phyloP scores from a whole-genome alignment of 2,797 vertebrate species.

The Mormyrus proboscirostris region DNA sequence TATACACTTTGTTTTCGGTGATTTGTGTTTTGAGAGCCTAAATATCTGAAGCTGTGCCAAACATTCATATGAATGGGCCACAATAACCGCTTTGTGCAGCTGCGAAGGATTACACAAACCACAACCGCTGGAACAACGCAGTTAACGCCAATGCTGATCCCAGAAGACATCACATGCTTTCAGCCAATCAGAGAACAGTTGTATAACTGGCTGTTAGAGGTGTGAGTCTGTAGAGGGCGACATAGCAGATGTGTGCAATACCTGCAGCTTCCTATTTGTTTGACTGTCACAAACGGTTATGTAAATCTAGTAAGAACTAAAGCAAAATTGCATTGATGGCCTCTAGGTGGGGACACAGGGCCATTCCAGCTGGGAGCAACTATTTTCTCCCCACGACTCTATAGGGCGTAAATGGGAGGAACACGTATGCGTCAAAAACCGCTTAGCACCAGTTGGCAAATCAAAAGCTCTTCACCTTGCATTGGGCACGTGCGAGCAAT shows the following conservation, averaged over 20 bases:
- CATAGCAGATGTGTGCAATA: neutral
- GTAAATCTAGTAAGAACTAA: neutral
- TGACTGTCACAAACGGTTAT: neutral
- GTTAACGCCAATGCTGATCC: neutral
- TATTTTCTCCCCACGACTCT: neutral
- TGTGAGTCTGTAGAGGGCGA: neutral
- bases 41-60: neutral
- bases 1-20: neutral
- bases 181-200: neutral
- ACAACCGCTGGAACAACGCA: neutral
- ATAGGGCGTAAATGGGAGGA: neutral
- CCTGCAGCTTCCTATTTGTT: neutral
- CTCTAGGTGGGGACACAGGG: neutral
- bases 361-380: neutral
- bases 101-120: neutral
- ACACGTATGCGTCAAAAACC: neutral
- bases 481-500: neutral
- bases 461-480: neutral
- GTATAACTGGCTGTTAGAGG: neutral
- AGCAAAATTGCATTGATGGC: neutral
- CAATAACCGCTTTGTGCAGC: neutral
- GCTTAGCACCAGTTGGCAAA: too few species aligned
- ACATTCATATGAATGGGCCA: neutral
- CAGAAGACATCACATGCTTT: neutral
- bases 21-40: slow-evolving; percentile 5